Evolutionary conservation across 35 echinoderm and acorn worm genomes (phyloP), one percentile per base, ranked within the genome.

Genomic region (Holothuria glaberrima): DNA sequence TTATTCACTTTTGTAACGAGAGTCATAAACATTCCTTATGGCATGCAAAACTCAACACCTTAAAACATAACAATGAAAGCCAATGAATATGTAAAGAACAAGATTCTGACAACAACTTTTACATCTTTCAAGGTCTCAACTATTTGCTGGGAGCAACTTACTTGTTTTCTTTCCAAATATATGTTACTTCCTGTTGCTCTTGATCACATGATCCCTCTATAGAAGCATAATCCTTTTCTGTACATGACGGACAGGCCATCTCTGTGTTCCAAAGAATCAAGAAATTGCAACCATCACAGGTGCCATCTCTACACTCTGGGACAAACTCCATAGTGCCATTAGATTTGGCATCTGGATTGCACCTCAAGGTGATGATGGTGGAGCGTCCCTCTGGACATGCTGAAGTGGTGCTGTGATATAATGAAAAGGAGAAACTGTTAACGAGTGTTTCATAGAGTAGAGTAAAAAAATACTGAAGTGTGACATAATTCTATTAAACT

Each of bases 271-370:
- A 99, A 38, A 99, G 70, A 33, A 99, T 81, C 44, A 95, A 94
- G 91, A 99, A 99, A 10, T 88, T 92, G 52, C 97, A 99, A 5
- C 97, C 97, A 86, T 99, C 97, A 78, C 97, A 99, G 34, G 97
- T 99, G 16, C 97, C 97, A 57, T 86, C 87, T 5, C 93, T 82
- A 75, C 97, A 99, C 32, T 61, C 68, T 30, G 63, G 66, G 30
- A 94, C 90, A 28, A 99, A 78, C 33, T 92, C 63, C 28, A 99
- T 74, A 35, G 75, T 84, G 21, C 92, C 93, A 58, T 62, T 68
- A 16, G 80, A 85, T 27, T 78, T 67, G 16, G 82, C 91, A 24
- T 36, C 76, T 18, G 75, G 84, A 57, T 95, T 91, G 71, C 97
- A 99, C 26, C 97, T 86, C 25, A 99, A 80, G 35, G 86, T 95